These are phyloP conservation scores for Ernsta delagoae DNA, from an alignment of 2,888 invertebrate species.

Conservation along the genomic window DNA sequence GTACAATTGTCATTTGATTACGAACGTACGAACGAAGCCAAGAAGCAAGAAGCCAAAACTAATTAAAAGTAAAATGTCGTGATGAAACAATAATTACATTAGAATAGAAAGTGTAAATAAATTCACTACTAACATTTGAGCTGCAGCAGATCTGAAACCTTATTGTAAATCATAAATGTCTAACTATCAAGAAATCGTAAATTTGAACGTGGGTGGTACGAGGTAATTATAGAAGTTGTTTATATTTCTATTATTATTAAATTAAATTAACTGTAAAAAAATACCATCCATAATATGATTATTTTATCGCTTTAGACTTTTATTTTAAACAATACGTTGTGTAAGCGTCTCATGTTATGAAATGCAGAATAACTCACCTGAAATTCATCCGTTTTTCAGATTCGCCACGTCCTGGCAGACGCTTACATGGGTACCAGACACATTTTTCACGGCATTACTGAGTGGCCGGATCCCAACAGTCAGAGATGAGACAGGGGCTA, in stretches of 20 bases:
- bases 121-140: slow-evolving; percentile 20
- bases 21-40: not conserved
- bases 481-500: slow-evolving; percentile 96
- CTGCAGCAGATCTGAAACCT: slow-evolving; percentile 28
- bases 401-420: slow-evolving; percentile 99
- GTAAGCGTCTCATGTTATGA: no score
- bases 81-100: slow-evolving; percentile 32
- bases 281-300: no score
- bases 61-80: slow-evolving; percentile 1
- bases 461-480: slow-evolving; percentile 96
- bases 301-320: no score
- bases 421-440: slow-evolving; percentile 97
- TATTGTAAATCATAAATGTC: slow-evolving; percentile 58
- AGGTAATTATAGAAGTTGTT: slow-evolving; percentile 83
- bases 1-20: slow-evolving; percentile 15
- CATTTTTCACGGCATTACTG: slow-evolving; percentile 96
- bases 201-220: slow-evolving; percentile 97
- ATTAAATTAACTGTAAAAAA: not conserved
- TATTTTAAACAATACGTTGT: no score
- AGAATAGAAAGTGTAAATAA: slow-evolving; percentile 37
- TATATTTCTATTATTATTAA: slow-evolving; percentile 20
- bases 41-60: not conserved
- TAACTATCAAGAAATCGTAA: slow-evolving; percentile 89
- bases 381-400: slow-evolving; percentile 75
- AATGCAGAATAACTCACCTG: no score